Base-by-base conservation (phyloP, 2,888 invertebrate genomes). In the Lasioglossum vierecki region DNA sequence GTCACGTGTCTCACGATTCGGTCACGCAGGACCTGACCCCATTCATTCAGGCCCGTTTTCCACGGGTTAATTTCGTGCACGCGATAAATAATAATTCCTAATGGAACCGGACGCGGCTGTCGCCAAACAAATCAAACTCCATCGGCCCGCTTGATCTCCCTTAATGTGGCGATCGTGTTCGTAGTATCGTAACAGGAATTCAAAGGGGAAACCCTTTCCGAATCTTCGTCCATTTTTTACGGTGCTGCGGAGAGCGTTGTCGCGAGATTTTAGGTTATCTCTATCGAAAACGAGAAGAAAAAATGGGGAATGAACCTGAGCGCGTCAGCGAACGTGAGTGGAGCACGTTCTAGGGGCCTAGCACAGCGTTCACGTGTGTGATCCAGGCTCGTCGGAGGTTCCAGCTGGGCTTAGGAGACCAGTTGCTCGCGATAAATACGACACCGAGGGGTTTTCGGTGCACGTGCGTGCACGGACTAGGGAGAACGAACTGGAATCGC, bases 101-200 rank as follows among this genome's bases (percentile, higher is more conserved):
- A 90, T 90, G 85, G 84, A 81, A 82, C 80, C n/a, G 70, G 76
- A 73, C 63, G 30, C 73, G 72, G 80, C 57, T 82, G 82, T 60
- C 60, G 70, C n/a, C 77, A 76, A 88, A 90, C 86, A 84, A 89
- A 85, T 82, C 84, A 84, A 57, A 66, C 73, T 63, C 35, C 44
- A 79, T 84, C 78, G 81, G 41, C 66, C 46, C 87, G 84, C 88
- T 88, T 92, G 92, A 90, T 92, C 92, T 90, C 82, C 63, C 79
- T 91, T 91, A 93, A 93, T 91, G 92, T 91, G 91, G 88, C 90
- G 91, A 90, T 91, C 93, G 93, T 93, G 93, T 92, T 92, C 89
- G 88, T 82, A 30, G 71, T 79, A 85, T 79, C 89, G 91, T 90
- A 87, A 68, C 79, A 79, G 86, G 91, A 93, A 93, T 93, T 90